Evolutionary conservation across 2,797 vertebrate species (phyloP).

Genomic region (Darevskia mixta): DNA sequence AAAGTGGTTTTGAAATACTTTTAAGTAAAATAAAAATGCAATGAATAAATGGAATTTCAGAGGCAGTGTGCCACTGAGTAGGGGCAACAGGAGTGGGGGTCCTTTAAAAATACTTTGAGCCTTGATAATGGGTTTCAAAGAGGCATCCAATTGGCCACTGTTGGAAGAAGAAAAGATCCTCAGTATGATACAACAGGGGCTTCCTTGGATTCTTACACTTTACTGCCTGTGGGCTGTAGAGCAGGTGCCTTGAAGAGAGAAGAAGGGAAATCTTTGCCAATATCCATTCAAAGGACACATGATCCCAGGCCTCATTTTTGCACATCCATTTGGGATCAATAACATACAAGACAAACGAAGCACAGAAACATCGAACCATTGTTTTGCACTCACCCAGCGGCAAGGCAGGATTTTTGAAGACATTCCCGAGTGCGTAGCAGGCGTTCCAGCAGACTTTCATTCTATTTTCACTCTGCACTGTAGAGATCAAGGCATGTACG

Average conservation of each 20-base stretch:
- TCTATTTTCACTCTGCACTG: slow-evolving; percentile 89
- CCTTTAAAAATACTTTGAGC: neutral
- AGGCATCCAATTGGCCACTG: too few relatives aligned
- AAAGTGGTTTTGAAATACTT: too few relatives aligned
- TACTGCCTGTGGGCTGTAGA: neutral
- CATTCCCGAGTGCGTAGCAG: slow-evolving; percentile 94
- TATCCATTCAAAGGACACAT: neutral
- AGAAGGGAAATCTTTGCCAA: neutral
- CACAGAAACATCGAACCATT: too few relatives aligned
- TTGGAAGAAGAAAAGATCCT: neutral
- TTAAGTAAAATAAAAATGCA: too few relatives aligned
- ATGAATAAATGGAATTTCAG: neutral
- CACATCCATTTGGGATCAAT: neutral
- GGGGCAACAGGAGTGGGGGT: neutral
- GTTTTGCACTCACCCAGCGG: slow-evolving; percentile 85
- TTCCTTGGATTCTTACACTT: too few relatives aligned
- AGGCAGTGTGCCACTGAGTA: neutral
- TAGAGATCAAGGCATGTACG: slow-evolving; percentile 88
- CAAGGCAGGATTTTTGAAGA: slow-evolving; percentile 92
- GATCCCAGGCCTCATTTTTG: neutral
- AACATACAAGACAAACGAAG: too few relatives aligned
- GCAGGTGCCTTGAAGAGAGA: too few relatives aligned
- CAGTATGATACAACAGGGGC: too few relatives aligned
- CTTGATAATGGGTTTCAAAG: neutral
- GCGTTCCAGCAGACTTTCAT: slow-evolving; percentile 99